Percentiles rank a stretch among this genome's conserved stretches.
phyloP scores from a whole-genome alignment of 2,113 vertebrate genomes.

The Brachyhypopomus gauderio region DNA sequence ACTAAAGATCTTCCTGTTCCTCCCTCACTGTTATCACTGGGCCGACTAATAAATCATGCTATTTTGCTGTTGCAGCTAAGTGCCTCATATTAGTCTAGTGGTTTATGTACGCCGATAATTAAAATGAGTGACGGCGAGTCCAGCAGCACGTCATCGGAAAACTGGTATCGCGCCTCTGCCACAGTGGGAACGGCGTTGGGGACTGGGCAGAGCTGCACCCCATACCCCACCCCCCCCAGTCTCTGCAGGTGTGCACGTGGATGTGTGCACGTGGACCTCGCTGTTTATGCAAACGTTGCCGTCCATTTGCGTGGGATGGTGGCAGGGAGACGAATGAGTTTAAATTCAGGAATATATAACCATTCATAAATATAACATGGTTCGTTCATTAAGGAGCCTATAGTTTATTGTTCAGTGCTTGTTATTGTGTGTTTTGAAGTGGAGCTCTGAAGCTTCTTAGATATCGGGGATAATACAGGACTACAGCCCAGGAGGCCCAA shows the following conservation, averaged over 20 bases:
- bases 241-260: not conserved
- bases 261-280: too few species aligned
- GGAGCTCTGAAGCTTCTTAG: not conserved
- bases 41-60: conserved; percentile 20
- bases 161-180: not conserved
- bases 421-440: not conserved
- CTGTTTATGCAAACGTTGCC: not conserved
- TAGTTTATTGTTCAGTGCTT: not conserved
- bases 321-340: not conserved
- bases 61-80: not conserved
- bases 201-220: conserved; percentile 2
- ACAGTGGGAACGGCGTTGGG: not conserved
- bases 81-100: not conserved
- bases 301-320: not conserved
- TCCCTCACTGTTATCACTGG: not conserved
- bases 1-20: not conserved
- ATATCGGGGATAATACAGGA: too few species aligned
- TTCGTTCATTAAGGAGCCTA: not conserved
- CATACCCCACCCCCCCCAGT: not conserved
- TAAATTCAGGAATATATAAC: not conserved
- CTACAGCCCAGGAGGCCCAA: too few species aligned
- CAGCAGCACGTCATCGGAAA: not conserved
- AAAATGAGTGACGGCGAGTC: conserved; percentile 12
- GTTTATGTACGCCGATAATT: not conserved
- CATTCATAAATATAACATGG: not conserved